These are phyloP conservation scores for Limenitis camilla DNA, from an alignment of 2,888 invertebrate species.

Conservation along the genomic window DNA sequence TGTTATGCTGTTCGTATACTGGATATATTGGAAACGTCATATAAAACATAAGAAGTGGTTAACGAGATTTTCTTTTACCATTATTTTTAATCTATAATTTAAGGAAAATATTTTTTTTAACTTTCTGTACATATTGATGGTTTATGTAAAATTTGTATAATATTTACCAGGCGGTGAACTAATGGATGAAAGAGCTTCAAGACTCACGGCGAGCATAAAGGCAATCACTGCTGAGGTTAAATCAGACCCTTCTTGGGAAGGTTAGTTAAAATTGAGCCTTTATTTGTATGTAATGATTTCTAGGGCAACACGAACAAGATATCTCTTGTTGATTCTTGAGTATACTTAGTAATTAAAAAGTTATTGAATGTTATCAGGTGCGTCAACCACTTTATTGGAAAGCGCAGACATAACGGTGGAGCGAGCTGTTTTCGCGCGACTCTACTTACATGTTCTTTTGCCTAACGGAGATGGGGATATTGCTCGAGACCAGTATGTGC, in stretches of 20 bases:
- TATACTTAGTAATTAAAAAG: too few species aligned
- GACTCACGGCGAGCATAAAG: slow-evolving; percentile 87
- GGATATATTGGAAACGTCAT: too few species aligned
- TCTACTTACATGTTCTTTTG: slow-evolving; percentile 94
- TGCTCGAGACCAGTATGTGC: slow-evolving; percentile 86
- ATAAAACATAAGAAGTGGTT: too few species aligned
- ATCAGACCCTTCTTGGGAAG: slow-evolving; percentile 82
- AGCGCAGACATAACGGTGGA: slow-evolving; percentile 90
- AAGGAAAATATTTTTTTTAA: too few species aligned
- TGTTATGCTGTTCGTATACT: too few species aligned
- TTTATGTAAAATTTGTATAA: too few species aligned
- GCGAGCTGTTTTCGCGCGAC: slow-evolving; percentile 90
- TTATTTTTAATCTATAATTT: too few species aligned
- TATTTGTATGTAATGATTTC: slow-evolving; percentile 20
- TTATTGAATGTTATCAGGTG: too few species aligned
- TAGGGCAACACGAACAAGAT: too few species aligned
- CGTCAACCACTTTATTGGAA: slow-evolving; percentile 80
- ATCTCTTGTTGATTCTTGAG: too few species aligned
- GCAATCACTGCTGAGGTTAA: slow-evolving; percentile 81
- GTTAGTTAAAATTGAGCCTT: slow-evolving; percentile 40
- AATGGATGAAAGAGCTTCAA: slow-evolving; percentile 93
- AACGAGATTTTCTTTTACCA: too few species aligned
- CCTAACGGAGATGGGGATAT: slow-evolving; percentile 98
- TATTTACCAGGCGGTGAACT: slow-evolving; percentile 65
- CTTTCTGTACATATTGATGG: too few species aligned